phyloP scores from a whole-genome alignment of 2,113 vertebrate genomes.

The Malurus alboscapulatus region DNA sequence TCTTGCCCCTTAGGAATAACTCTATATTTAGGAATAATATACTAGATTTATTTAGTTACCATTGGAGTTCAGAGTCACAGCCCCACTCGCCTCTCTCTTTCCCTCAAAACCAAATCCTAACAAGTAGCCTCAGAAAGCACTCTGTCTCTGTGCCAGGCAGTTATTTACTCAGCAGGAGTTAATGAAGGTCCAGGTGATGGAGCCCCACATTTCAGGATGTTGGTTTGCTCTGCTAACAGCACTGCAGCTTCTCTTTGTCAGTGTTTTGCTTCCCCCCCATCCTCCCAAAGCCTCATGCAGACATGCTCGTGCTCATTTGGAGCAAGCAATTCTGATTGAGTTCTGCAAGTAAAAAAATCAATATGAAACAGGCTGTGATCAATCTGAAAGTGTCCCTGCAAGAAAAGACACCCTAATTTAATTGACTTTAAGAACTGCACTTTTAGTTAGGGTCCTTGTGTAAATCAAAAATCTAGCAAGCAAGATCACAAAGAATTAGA shows the following conservation, averaged over 20 bases:
- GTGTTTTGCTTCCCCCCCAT: background rate
- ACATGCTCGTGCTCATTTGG: background rate
- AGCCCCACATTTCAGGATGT: background rate
- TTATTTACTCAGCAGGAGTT: slow-evolving; percentile 26
- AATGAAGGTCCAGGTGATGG: background rate
- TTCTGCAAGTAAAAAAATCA: background rate
- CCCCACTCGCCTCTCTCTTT: background rate
- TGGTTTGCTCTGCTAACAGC: background rate
- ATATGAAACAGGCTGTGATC: background rate
- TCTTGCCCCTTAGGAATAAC: background rate
- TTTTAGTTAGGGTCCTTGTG: background rate
- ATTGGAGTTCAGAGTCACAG: background rate
- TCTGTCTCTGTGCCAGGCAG: background rate
- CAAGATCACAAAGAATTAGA: background rate
- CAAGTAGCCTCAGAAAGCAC: slow-evolving; percentile 14
- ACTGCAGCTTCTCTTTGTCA: background rate
- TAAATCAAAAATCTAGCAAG: background rate
- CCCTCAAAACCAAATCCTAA: background rate
- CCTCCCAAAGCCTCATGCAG: background rate
- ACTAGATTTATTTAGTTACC: slow-evolving; percentile 4
- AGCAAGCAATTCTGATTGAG: background rate
- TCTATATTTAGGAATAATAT: slow-evolving; percentile 22
- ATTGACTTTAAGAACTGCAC: background rate
- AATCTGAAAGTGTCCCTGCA: background rate
- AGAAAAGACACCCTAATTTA: background rate